Evolutionary conservation across 2,797 vertebrate genomes (phyloP).

Genomic region (Lacerta viridis): DNA sequence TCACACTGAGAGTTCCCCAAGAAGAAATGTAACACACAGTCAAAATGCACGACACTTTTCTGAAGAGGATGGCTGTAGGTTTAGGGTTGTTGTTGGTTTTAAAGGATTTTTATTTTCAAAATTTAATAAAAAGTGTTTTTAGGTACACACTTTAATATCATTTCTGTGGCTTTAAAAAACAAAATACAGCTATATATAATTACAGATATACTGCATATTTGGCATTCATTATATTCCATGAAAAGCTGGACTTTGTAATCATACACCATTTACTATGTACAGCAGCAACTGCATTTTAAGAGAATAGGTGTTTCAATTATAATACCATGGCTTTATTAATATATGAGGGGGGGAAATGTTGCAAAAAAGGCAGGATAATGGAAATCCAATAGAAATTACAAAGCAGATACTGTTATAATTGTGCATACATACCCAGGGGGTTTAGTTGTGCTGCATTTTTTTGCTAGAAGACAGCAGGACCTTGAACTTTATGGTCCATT

Average conservation of each 20-base stretch:
- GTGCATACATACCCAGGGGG: background rate
- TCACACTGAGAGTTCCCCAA: background rate
- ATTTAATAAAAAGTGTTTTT: constrained; percentile 78
- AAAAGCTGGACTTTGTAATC: constrained; percentile 78
- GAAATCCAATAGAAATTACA: constrained; percentile 53
- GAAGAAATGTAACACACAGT: background rate
- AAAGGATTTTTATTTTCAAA: constrained; percentile 67
- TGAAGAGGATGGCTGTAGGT: background rate
- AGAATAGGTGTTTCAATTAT: constrained; percentile 68
- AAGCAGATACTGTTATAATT: constrained; percentile 46
- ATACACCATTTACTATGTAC: constrained; percentile 78
- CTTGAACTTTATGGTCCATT: constrained; percentile 23
- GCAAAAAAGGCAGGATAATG: constrained; percentile 58
- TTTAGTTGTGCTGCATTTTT: background rate
- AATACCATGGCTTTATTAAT: constrained; percentile 70
- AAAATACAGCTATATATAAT: constrained; percentile 85
- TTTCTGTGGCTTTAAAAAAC: constrained; percentile 80
- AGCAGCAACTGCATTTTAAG: constrained; percentile 73
- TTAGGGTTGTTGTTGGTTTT: background rate
- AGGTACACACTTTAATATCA: constrained; percentile 84
- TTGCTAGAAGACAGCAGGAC: background rate
- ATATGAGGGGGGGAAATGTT: constrained; percentile 66
- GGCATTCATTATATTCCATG: constrained; percentile 78
- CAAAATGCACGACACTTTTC: constrained; percentile 2
- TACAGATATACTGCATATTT: constrained; percentile 80